These are phyloP conservation scores for Osedax frankpressi DNA, from an alignment of 2,888 invertebrate species.

Conservation along the genomic window DNA sequence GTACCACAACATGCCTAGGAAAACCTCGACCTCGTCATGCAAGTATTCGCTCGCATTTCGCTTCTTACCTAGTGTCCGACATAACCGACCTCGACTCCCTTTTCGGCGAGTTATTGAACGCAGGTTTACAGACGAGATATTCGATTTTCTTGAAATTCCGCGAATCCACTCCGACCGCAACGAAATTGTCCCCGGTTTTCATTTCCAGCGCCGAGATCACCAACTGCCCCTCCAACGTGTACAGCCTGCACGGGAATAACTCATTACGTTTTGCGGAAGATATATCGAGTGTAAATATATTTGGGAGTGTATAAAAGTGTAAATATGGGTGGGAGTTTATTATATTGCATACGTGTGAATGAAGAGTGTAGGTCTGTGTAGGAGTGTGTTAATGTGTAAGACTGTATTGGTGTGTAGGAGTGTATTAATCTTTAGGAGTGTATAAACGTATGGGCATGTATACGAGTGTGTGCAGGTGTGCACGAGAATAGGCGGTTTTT, in stretches of 20 bases:
- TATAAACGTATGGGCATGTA: no score
- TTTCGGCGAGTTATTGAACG: conserved; percentile 9
- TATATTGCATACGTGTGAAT: no score
- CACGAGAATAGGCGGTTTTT: not conserved
- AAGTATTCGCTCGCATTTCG: no score
- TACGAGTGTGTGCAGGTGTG: not conserved
- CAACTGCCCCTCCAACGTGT: not conserved
- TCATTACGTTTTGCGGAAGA: no score
- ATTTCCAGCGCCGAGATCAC: not conserved
- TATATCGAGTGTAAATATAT: no score
- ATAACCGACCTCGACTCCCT: not conserved
- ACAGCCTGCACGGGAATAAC: no score
- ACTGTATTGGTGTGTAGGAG: not conserved
- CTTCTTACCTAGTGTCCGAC: no score
- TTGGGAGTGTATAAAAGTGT: no score
- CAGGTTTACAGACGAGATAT: not conserved
- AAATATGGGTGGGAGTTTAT: no score
- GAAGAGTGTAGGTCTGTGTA: not conserved
- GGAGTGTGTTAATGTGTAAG: not conserved
- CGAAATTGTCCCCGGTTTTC: not conserved
- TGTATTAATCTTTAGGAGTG: no score
- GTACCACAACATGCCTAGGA: no score
- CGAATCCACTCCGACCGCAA: not conserved
- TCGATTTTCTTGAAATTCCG: not conserved
- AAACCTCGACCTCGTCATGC: no score